Evolutionary conservation across 2,113 vertebrate genomes (phyloP).

Genomic region (Peromyscus maniculatus): DNA sequence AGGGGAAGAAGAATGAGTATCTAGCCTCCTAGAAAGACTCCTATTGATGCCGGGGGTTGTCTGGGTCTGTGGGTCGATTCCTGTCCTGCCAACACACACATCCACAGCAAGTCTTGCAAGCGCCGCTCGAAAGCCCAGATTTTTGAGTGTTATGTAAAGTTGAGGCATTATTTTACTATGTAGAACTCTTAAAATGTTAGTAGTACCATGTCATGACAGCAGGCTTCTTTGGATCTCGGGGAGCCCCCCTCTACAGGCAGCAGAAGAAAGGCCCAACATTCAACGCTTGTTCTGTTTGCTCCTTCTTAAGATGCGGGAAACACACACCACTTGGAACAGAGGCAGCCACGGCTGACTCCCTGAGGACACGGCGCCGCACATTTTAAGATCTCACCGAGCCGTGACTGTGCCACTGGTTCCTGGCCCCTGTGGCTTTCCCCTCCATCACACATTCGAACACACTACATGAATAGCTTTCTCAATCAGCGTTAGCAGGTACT

Average conservation of each 20-base stretch:
- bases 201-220: neutral
- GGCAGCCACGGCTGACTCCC: neutral
- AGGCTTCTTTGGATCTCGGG: constrained; percentile 40
- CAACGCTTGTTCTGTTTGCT: constrained; percentile 57
- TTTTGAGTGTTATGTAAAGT: neutral
- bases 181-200: neutral
- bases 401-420: neutral
- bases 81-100: neutral
- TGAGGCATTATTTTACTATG: neutral
- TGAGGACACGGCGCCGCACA: neutral
- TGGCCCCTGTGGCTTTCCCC: neutral
- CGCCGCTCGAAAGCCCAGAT: neutral
- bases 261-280: constrained; percentile 32
- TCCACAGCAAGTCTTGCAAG: neutral
- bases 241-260: neutral
- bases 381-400: constrained; percentile 40
- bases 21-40: neutral
- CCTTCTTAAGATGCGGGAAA: neutral
- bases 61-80: neutral
- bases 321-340: neutral
- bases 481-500: constrained; percentile 60
- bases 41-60: neutral
- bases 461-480: constrained; percentile 68
- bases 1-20: no score
- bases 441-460: constrained; percentile 44